phyloP scores from a whole-genome alignment of 2,797 vertebrate species.

The Chaunax sp. region DNA sequence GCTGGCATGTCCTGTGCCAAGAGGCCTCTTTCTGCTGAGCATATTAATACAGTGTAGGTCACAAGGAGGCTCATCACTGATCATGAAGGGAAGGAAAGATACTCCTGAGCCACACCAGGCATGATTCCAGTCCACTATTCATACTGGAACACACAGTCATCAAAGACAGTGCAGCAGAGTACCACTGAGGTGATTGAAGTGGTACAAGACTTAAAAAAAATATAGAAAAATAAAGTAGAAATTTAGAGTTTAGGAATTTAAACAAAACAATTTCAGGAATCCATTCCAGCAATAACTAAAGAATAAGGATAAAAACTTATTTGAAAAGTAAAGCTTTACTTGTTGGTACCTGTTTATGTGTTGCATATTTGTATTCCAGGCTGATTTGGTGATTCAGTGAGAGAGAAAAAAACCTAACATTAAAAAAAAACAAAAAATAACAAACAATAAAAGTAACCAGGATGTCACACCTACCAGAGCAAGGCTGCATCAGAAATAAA shows the following conservation, averaged over 20 bases:
- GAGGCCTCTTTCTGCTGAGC: constrained; percentile 71
- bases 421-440: constrained; percentile 14
- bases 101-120: constrained; percentile 55
- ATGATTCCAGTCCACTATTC: constrained; percentile 46
- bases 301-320: constrained; percentile 13
- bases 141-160: constrained; percentile 50
- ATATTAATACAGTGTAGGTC: constrained; percentile 73
- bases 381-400: constrained; percentile 12
- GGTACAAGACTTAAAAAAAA: background rate
- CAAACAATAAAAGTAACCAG: constrained; percentile 46
- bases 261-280: constrained; percentile 8
- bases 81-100: constrained; percentile 57
- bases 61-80: constrained; percentile 61
- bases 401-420: constrained; percentile 34
- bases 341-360: constrained; percentile 11
- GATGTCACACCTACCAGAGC: constrained; percentile 50
- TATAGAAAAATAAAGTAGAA: background rate
- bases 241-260: constrained; percentile 19
- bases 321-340: constrained; percentile 2
- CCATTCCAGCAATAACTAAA: background rate
- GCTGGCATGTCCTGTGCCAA: constrained; percentile 66
- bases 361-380: constrained; percentile 30
- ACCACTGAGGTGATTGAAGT: constrained; percentile 46
- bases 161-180: constrained; percentile 37
- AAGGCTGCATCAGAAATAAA: constrained; percentile 26